Conservation (phyloP, 53 echinoderm and acorn worm species). For the Stichopus horrens region DNA sequence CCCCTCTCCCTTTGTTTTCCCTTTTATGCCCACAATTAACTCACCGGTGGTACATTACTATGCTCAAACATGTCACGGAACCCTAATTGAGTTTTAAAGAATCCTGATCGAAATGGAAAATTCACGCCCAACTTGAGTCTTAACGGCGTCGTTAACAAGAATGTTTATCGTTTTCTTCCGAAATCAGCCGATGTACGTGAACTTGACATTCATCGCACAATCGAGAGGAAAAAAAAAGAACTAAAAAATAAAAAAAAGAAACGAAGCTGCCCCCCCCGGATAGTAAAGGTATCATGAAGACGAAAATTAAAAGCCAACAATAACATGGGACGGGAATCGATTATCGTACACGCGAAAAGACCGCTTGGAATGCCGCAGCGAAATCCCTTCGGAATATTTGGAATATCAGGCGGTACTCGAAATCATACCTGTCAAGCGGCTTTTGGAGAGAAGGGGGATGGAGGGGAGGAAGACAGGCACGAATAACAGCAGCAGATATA, state of each 20-base stretch:
- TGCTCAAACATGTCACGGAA: too few species aligned
- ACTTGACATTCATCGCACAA: background rate
- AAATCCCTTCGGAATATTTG: slow-evolving; percentile 36
- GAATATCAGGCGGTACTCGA: slow-evolving; percentile 28
- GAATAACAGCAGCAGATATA: background rate
- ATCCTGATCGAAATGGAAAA: background rate
- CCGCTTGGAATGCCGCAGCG: slow-evolving; percentile 19
- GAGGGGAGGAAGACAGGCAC: background rate
- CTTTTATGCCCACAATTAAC: too few species aligned
- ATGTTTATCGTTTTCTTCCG: background rate
- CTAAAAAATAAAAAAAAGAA: background rate
- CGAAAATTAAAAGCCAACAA: background rate
- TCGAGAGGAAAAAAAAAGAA: background rate
- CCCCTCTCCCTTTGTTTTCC: too few species aligned
- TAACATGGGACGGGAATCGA: slow-evolving; percentile 14
- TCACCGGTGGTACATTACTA: too few species aligned
- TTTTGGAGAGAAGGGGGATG: background rate
- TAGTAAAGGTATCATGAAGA: slow-evolving; percentile 9
- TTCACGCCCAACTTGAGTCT: background rate
- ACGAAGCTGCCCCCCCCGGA: background rate
- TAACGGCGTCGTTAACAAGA: background rate
- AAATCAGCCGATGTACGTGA: background rate
- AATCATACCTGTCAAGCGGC: slow-evolving; percentile 13
- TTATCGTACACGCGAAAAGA: slow-evolving; percentile 30
- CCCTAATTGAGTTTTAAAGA: too few species aligned